Base-by-base conservation (phyloP, 2,888 invertebrate genomes). In the Cerceris rybyensis region DNA sequence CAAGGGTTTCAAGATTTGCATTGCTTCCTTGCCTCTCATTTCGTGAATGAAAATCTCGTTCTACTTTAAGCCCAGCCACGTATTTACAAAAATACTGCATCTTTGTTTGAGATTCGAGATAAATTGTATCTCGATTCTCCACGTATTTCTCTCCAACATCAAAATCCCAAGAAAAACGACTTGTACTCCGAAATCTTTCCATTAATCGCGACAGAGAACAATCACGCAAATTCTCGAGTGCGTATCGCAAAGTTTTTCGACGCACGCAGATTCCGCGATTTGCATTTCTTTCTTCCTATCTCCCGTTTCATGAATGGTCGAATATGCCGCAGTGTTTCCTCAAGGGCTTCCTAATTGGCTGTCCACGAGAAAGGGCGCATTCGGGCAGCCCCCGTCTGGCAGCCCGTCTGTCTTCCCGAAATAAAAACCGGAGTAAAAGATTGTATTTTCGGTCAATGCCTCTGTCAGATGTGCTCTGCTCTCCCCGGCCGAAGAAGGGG, bases 381-480 rank as follows among this genome's bases (percentile, higher is more conserved):
- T 66, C 72, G 71, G 54, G 54, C 28, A 50, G 61, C 66, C 52
- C 71, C 46, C 80, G 81, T 80, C 82, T 78, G 77, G 79, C 82
- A 75, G 75, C 17, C 78, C 75, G 83, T 80, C 83, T 84, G 80
- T 80, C 78, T 74, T 70, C 73, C 68, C 68, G 80, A 79, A 79
- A 80, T 75, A 75, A 83, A 73, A 82, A 83, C 69, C 78, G 79
- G 70, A 74, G 79, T 81, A 84, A 87, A 86, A 88, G 84, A 73
- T 85, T 85, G 83, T 86, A 85, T 84, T 88, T 88, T 87, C 87
- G 88, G 86, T 87, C 86, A 88, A 85, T 87, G 87, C 85, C 85
- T 87, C 84, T 84, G 88, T 88, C 88, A 88, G 88, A 88, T 87
- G 88, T 80, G 68, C 78, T 68, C 74, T 75, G 71, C 73, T 79